Conservation (phyloP, 2,888 invertebrate genomes). For the Drosophila koepferae region DNA sequence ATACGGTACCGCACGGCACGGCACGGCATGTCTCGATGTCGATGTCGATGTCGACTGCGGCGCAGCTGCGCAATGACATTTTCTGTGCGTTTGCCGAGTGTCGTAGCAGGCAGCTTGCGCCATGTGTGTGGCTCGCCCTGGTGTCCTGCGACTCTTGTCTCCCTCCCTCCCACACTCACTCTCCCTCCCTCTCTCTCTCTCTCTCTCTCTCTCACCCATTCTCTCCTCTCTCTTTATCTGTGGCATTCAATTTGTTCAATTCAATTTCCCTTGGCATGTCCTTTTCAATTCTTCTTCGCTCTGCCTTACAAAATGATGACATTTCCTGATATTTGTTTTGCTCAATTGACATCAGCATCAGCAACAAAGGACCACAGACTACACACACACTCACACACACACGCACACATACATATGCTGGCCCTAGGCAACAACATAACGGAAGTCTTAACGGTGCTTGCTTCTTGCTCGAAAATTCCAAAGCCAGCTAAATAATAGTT, state of each 20-base stretch:
- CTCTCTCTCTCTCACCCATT: too few relatives aligned
- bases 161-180: background rate
- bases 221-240: background rate
- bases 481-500: background rate
- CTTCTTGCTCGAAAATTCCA: conserved; percentile 4
- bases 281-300: conserved; percentile 31
- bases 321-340: conserved; percentile 82
- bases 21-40: too few relatives aligned
- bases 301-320: conserved; percentile 72
- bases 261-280: conserved; percentile 31
- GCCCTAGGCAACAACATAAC: conserved; percentile 39
- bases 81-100: conserved; percentile 28
- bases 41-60: conserved; percentile 30
- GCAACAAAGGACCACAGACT: conserved; percentile 42
- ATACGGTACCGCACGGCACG: background rate
- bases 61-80: conserved; percentile 69
- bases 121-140: conserved; percentile 55
- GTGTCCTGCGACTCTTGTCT: conserved; percentile 27
- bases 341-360: conserved; percentile 56
- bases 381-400: conserved; percentile 7
- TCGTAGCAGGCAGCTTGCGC: conserved; percentile 44
- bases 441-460: conserved; percentile 72
- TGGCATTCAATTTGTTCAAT: conserved; percentile 27
- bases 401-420: conserved; percentile 7
- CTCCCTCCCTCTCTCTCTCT: background rate